Conservation (phyloP, 2,888 invertebrate genomes). For the Diaprepes abbreviatus region DNA sequence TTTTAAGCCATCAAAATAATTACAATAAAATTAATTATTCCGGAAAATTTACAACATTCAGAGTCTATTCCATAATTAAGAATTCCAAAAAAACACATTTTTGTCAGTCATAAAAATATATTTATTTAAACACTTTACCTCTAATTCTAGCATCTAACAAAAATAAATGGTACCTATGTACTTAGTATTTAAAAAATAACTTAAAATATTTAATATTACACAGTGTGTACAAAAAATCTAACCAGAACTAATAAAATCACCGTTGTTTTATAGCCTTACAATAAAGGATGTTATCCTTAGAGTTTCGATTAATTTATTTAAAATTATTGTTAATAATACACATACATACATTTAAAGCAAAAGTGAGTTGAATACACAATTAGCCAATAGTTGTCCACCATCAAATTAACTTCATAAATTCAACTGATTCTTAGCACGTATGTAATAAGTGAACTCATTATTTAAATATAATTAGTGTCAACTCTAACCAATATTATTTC, state of each 20-base stretch:
- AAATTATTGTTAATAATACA: neutral
- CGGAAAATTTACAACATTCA: too few species aligned
- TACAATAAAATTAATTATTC: too few species aligned
- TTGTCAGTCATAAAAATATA: constrained; percentile 42
- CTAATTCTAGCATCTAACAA: neutral
- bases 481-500: too few species aligned
- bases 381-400: neutral
- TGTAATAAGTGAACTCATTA: too few species aligned
- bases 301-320: neutral
- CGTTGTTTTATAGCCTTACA: neutral
- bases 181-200: neutral
- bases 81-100: neutral
- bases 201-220: constrained; percentile 1
- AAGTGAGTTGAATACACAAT: neutral
- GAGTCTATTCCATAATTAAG: too few species aligned
- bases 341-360: constrained; percentile 7
- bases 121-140: constrained; percentile 13
- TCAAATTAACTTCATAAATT: neutral
- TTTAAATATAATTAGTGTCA: too few species aligned
- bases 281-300: neutral
- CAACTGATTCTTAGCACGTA: too few species aligned
- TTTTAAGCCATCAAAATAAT: too few species aligned
- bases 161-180: constrained; percentile 1
- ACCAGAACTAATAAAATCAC: constrained; percentile 1
- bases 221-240: constrained; percentile 1